Evolutionary conservation across 2,888 invertebrate species (phyloP).

Genomic region (Tetheella fluctuosa): DNA sequence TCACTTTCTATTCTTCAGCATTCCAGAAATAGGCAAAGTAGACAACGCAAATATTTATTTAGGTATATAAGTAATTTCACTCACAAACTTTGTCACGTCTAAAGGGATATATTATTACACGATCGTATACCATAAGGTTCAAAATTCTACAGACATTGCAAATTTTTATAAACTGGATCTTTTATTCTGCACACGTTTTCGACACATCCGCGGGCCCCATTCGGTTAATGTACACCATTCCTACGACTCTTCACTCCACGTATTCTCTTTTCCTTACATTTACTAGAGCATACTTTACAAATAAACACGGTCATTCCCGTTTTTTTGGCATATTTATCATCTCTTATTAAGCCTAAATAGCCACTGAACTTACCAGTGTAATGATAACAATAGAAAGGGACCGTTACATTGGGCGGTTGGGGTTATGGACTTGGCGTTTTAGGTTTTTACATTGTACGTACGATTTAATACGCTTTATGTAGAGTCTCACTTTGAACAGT

Average conservation of each 20-base stretch:
- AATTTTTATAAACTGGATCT: background rate
- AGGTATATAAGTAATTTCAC: too few relatives aligned
- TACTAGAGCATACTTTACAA: slow-evolving; percentile 9
- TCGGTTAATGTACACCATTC: slow-evolving; percentile 10
- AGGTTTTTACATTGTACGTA: background rate
- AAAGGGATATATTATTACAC: background rate
- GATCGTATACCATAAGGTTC: slow-evolving; percentile 9
- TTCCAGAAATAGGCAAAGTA: too few relatives aligned
- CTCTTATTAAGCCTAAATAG: slow-evolving; percentile 36
- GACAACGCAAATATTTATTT: too few relatives aligned
- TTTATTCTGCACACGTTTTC: slow-evolving; percentile 7
- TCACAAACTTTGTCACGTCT: too few relatives aligned
- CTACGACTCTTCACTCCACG: background rate
- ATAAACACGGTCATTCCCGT: slow-evolving; percentile 18
- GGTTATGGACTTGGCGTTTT: slow-evolving; percentile 4
- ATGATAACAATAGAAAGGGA: slow-evolving; percentile 27
- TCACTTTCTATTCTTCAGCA: too few relatives aligned
- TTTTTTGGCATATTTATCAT: slow-evolving; percentile 35
- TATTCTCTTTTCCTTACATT: slow-evolving; percentile 6
- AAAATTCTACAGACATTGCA: background rate
- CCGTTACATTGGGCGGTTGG: slow-evolving; percentile 19
- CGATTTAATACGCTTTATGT: too few relatives aligned
- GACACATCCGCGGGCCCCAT: background rate
- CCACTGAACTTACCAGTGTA: slow-evolving; percentile 21
- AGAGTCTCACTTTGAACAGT: too few relatives aligned